Evolutionary conservation across 2,888 invertebrate species (phyloP), one percentile per base, ranked within the genome.

Genomic region (Hymenopus coronatus): DNA sequence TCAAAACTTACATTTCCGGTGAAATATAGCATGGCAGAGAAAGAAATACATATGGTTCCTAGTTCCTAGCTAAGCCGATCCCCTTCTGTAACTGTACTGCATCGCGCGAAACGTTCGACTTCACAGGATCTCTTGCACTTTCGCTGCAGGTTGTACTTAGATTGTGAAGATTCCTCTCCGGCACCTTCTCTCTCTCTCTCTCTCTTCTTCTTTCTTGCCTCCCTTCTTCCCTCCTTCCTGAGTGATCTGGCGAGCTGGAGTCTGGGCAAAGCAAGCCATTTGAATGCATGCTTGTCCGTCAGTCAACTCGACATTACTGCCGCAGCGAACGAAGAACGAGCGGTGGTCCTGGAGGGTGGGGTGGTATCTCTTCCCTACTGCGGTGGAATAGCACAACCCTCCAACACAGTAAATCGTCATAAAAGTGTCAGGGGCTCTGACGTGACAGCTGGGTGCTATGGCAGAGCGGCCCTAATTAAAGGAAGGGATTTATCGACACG

Each of bases 211-310:
- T 28, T 25, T 27, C 28, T 28, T 40, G 27, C 82, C 89, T 4
- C 82, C 83, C 82, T 28, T 1, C 85, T 82, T 82, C 88, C 28
- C 83, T 83, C 87, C 27, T 46, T 28, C 46, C 15, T 83, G 33
- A 15, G 8, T 40, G 33, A n/a, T 8, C 8, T 30, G 33, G 83
- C 27, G 82, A 27, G 28, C 14, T 9, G 82, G 8, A 54, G n/a
- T 54, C 33, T 83, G 89, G 83, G 88, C 94, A 95, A 96, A 96
- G 95, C 95, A 95, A 95, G 94, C 95, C 93, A 96, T 96, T 96
- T 95, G 96, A 96, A 96, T 96, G 96, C 96, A 96, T 95, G 94
- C 95, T 94, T 95, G 95, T 95, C 95, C 94, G 95, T 96, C 96
- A 96, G 95, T 95, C 95, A 95, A 94, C 94, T 94, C 94, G 90